Base-by-base conservation (phyloP, 1,140 invertebrate species). In the Aphelinus atriplicis region DNA sequence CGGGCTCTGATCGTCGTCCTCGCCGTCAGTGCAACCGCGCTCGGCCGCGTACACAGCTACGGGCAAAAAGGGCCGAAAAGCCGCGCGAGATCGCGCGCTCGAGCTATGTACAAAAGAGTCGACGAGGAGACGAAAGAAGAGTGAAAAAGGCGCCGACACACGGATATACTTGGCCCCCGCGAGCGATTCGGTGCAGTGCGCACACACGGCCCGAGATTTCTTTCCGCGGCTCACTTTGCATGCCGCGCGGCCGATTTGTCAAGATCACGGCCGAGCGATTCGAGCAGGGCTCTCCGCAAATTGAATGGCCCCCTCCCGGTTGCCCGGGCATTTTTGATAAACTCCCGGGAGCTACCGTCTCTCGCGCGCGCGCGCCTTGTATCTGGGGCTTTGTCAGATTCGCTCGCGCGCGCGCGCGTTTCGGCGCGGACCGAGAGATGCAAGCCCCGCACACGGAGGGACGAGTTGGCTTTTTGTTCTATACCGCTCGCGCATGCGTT, bases 141-240 rank as follows among this genome's bases (percentile, higher is more conserved):
- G n/a, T 2, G 51, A 55, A 57, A 69, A 64, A 74, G 80, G 77
- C 68, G 77, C 81, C 80, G 82, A 80, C 79, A 77, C 74, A 75
- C 74, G 75, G 78, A 82, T 80, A 26, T 26, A 26, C 26, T 26
- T 26, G 26, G 10, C 42, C 46, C 55, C 10, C 7, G 45, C 10
- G 46, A 42, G 45, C 47, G 7, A 26, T 26, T 26, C 26, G 26
- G 26, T 26, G n/a, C 51, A 3, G 50, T 1, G 42, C 5, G 26
- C 64, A 6, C 47, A 56, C 55, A 42, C 50, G 6, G 48, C 73
- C 69, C 73, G 78, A 56, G 77, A 78, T 77, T 80, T 82, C 78
- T 79, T 84, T 82, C 82, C 65, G 1, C 5, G 6, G 46, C n/a
- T 7, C n/a, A 9, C 47, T 75, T 75, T 75, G 73, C 66, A 75